A percentile compares a stretch with the other conserved stretches of the same genome.
These are phyloP conservation scores for Lepidurus apus DNA, from an alignment of 1,140 invertebrate genomes.

Conservation along the genomic window DNA sequence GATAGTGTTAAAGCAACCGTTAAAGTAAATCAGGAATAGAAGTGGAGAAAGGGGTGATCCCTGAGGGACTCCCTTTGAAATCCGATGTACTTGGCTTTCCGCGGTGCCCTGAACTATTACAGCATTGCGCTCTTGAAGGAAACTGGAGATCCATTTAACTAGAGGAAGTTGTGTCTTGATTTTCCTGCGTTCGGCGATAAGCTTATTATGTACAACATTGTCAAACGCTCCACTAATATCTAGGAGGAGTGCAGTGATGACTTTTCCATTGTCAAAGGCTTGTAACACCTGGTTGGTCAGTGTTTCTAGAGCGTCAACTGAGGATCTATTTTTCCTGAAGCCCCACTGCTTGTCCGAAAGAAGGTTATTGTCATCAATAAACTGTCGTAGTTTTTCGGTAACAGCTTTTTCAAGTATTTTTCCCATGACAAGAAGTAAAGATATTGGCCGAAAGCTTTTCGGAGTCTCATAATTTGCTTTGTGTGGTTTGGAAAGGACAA, in stretches of 20 bases:
- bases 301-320: neutral
- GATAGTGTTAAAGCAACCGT: neutral
- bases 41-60: neutral
- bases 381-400: neutral
- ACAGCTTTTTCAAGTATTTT: slow-evolving; percentile 23
- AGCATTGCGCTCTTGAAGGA: neutral
- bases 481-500: neutral
- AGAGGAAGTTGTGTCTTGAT: neutral
- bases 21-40: neutral
- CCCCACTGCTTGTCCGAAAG: slow-evolving; percentile 24
- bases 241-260: neutral
- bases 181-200: neutral
- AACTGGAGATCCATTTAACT: neutral
- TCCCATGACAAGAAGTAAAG: neutral
- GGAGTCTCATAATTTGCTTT: neutral
- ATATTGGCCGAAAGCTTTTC: neutral
- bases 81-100: neutral
- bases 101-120: neutral
- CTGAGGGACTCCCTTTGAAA: neutral
- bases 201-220: neutral
- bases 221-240: neutral
- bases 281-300: neutral
- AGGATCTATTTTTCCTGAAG: slow-evolving; percentile 7
- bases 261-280: neutral
- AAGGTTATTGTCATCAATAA: neutral